Base-by-base conservation (phyloP, 2,888 invertebrate species). In the Arenicola marina region DNA sequence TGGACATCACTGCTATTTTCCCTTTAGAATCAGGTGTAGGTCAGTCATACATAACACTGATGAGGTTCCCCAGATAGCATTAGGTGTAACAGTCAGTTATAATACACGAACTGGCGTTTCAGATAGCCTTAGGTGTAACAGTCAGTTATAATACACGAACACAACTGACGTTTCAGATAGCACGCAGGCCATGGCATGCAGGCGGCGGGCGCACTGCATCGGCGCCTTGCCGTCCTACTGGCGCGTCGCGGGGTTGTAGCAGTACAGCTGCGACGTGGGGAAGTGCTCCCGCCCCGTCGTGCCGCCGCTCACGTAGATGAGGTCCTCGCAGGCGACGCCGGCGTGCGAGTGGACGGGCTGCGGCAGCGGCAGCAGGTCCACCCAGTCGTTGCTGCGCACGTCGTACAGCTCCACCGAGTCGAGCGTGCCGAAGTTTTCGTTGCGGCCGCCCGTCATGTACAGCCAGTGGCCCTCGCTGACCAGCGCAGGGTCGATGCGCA, bases 101-200 rank as follows among this genome's bases (percentile, higher is more conserved):
- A n/a, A n/a, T n/a, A n/a, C n/a, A n/a, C n/a, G n/a, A n/a, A n/a
- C n/a, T n/a, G n/a, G n/a, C n/a, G n/a, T n/a, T n/a, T n/a, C n/a
- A n/a, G n/a, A n/a, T n/a, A n/a, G n/a, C n/a, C n/a, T n/a, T n/a
- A n/a, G n/a, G n/a, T n/a, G n/a, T n/a, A n/a, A n/a, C n/a, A n/a
- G n/a, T n/a, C n/a, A n/a, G n/a, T n/a, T n/a, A n/a, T n/a, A n/a
- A n/a, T n/a, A n/a, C n/a, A n/a, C n/a, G n/a, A n/a, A n/a, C n/a
- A n/a, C n/a, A n/a, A n/a, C n/a, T n/a, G n/a, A n/a, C n/a, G n/a
- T n/a, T n/a, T n/a, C n/a, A n/a, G n/a, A n/a, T n/a, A n/a, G n/a
- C n/a, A n/a, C n/a, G n/a, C n/a, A n/a, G n/a, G 76, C 74, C 80
- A 81, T 82, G 61, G 80, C 79, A 57, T 82, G 82, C 28, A 82